These are phyloP conservation scores for Phthorimaea operculella DNA, from an alignment of 1,140 invertebrate species.

Conservation along the genomic window DNA sequence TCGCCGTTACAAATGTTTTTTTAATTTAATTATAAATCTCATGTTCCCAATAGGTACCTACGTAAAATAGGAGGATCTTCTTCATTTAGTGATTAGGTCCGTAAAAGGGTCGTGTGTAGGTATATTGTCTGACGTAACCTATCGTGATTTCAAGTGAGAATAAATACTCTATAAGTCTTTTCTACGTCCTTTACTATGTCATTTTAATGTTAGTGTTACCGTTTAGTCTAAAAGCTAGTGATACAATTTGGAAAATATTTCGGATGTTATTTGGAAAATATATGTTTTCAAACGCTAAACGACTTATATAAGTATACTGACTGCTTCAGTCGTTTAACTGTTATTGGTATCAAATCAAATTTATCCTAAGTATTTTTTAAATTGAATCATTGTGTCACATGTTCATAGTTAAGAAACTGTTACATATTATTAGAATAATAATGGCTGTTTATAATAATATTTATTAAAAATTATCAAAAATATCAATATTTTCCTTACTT, in stretches of 20 bases:
- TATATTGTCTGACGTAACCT: conserved; percentile 37
- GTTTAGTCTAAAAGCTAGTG: background rate
- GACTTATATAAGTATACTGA: too few relatives aligned
- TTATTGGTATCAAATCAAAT: too few relatives aligned
- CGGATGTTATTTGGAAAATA: too few relatives aligned
- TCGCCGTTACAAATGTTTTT: too few relatives aligned
- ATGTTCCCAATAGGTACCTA: too few relatives aligned
- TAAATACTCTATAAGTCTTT: conserved; percentile 52
- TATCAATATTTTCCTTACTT: conserved; percentile 21
- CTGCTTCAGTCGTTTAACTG: too few relatives aligned
- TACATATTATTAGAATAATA: background rate
- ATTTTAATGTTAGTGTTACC: conserved; percentile 57
- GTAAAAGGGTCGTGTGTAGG: too few relatives aligned
- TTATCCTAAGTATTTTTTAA: background rate
- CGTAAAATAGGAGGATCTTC: too few relatives aligned
- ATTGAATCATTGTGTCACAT: background rate
- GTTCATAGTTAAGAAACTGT: background rate
- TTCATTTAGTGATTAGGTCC: too few relatives aligned
- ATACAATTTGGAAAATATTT: background rate
- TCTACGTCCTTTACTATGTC: conserved; percentile 62
- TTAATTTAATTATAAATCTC: too few relatives aligned
- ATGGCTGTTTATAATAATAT: conserved; percentile 24
- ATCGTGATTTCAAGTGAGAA: conserved; percentile 62
- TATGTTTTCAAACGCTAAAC: too few relatives aligned
- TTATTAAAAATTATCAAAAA: conserved; percentile 14